Conservation (phyloP, 2,113 vertebrate species). For the Cephalopterus ornatus region DNA sequence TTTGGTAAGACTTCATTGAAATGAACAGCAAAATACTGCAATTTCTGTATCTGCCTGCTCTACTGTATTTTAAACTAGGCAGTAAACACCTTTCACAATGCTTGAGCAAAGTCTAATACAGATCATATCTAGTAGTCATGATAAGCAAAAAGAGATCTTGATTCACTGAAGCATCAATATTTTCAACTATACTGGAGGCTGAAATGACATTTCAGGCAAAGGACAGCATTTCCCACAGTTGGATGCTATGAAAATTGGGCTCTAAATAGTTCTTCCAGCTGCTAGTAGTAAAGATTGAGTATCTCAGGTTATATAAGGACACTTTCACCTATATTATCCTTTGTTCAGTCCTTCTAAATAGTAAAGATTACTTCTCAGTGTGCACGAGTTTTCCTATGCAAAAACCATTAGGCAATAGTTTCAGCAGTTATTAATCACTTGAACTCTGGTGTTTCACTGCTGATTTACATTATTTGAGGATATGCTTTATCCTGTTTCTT, state of each 20-base stretch:
- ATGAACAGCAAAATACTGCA: not conserved
- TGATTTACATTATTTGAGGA: slow-evolving; percentile 9
- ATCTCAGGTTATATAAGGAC: not conserved
- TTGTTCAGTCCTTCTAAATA: not conserved
- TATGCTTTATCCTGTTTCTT: not conserved
- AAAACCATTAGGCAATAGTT: not conserved
- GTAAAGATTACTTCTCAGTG: not conserved
- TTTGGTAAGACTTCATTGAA: not conserved
- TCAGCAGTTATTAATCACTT: not conserved
- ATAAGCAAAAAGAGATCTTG: not conserved
- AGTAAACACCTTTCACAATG: not conserved
- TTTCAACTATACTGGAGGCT: not conserved
- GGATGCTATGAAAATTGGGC: not conserved
- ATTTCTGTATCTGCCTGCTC: not conserved
- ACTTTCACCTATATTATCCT: not conserved
- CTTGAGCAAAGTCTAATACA: not conserved
- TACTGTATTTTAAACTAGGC: not conserved
- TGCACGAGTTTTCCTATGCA: not conserved
- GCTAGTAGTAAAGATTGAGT: not conserved
- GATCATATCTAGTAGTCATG: not conserved
- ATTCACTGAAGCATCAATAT: not conserved
- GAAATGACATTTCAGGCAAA: not conserved
- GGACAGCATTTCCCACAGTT: not conserved
- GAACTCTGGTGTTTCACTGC: not conserved
- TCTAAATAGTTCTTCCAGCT: not conserved